Base-by-base conservation (phyloP, 1,140 invertebrate species). In the Idris sp. region DNA sequence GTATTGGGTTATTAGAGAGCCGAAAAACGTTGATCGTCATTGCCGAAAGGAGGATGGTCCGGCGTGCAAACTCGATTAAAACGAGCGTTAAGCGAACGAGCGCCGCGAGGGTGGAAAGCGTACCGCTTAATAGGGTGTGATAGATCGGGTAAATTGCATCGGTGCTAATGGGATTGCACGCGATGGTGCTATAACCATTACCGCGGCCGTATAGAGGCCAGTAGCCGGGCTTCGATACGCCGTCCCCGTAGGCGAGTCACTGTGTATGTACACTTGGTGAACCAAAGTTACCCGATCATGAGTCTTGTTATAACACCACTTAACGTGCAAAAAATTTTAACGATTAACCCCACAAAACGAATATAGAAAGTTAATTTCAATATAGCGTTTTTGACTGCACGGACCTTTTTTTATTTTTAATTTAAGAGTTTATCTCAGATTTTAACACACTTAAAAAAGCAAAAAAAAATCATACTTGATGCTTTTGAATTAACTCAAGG, bases 141-240 rank as follows among this genome's bases (percentile, higher is more conserved):
- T 86, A 87, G 86, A 87, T 87, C 85, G 86, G 84, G 81, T 85
- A 87, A 87, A 87, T 86, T 86, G 85, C 86, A 85, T 87, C 84
- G 83, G 83, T 84, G 86, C 85, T 86, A 87, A 87, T 87, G 85
- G 85, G 85, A 87, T 86, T 87, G 85, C 86, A 84, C 84, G 84
- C 85, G 85, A 86, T 84, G 84, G 84, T 82, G 82, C 85, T 85
- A 86, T 87, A 86, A 87, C 84, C 84, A 86, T 86, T 87, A 86
- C 78, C 82, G 77, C 76, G 76, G 76, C 80, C 78, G n/a, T n/a
- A 76, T 81, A 82, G 80, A 81, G 76, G 79, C 76, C 65, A 65
- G 77, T 80, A 83, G 79, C 79, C 75, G 62, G 74, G 49, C 64
- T 74, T 69, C 62, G 76, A 81, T 81, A 82, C 64, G 69, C 81